Conservation (phyloP, 2,888 invertebrate species). For the Drosophila prostipennis region DNA sequence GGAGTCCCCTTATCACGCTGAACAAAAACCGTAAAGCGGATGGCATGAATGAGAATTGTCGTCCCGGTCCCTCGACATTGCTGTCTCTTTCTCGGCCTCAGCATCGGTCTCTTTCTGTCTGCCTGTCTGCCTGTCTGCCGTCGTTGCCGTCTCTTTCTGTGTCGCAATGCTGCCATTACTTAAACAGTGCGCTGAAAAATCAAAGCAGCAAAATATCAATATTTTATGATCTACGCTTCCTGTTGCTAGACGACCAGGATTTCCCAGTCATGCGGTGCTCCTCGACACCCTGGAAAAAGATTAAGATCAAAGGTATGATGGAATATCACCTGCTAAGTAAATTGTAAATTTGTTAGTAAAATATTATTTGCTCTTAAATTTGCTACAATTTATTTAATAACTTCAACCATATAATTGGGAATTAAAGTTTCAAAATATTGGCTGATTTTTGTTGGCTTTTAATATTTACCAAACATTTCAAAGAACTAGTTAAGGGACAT, state of each 20-base stretch:
- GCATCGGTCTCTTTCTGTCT: constrained; percentile 8
- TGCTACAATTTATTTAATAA: too few species aligned
- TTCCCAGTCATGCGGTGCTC: constrained; percentile 32
- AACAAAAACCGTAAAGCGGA: constrained; percentile 62
- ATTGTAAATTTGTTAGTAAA: too few species aligned
- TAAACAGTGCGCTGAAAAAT: constrained; percentile 73
- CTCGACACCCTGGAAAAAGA: not conserved
- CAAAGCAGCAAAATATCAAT: constrained; percentile 79
- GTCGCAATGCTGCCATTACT: constrained; percentile 66
- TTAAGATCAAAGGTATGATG: constrained; percentile 3
- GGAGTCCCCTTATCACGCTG: constrained; percentile 10
- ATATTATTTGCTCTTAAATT: too few species aligned
- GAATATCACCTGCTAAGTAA: too few species aligned
- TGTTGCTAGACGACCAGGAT: constrained; percentile 55
- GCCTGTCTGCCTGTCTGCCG: constrained; percentile 10
- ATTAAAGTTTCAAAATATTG: too few species aligned
- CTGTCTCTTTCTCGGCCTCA: constrained; percentile 22
- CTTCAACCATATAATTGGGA: too few species aligned
- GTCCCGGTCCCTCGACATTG: constrained; percentile 39
- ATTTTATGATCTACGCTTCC: constrained; percentile 80
- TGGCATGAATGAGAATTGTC: constrained; percentile 67
- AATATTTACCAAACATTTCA: too few species aligned
- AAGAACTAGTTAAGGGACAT: too few species aligned
- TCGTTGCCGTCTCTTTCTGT: constrained; percentile 17
- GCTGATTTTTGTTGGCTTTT: too few species aligned